Conservation (phyloP, 2,888 invertebrate species). For the Brachyopa scutellaris region DNA sequence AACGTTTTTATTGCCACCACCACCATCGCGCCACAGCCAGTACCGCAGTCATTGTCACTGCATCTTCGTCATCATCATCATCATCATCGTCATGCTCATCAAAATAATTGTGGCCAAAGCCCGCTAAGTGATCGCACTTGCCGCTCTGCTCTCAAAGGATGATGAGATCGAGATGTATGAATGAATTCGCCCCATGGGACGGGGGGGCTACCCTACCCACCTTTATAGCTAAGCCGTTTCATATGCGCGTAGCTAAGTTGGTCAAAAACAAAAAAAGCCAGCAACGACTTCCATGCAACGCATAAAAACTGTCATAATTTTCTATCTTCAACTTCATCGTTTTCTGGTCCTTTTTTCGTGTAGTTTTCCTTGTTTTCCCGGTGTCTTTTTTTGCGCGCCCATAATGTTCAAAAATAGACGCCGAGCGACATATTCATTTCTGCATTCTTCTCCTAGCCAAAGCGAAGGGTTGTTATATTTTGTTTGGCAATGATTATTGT, state of each 20-base stretch:
- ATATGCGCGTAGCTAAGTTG: background rate
- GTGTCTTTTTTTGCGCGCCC: background rate
- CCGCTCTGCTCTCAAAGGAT: no score
- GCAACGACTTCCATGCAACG: slow-evolving; percentile 29
- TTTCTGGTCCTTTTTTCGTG: background rate
- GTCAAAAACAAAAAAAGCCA: background rate
- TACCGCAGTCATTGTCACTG: slow-evolving; percentile 9
- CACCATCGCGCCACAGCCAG: background rate
- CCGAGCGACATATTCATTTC: slow-evolving; percentile 1
- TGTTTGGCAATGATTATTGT: slow-evolving; percentile 38
- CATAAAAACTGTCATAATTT: slow-evolving; percentile 7
- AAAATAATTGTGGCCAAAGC: no score
- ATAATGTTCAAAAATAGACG: slow-evolving; percentile 27
- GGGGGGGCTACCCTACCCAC: background rate
- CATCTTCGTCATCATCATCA: slow-evolving; percentile 13
- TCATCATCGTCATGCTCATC: background rate
- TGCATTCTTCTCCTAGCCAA: slow-evolving; percentile 17
- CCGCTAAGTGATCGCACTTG: background rate
- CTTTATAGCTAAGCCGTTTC: background rate
- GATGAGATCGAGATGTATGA: no score
- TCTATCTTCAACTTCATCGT: background rate
- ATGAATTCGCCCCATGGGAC: slow-evolving; percentile 1
- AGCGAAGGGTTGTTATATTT: slow-evolving; percentile 30
- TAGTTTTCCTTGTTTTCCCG: no score
- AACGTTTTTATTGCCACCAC: slow-evolving; percentile 32